These are phyloP conservation scores for Eilema sororculum DNA, from an alignment of 2,888 invertebrate genomes.

Conservation along the genomic window DNA sequence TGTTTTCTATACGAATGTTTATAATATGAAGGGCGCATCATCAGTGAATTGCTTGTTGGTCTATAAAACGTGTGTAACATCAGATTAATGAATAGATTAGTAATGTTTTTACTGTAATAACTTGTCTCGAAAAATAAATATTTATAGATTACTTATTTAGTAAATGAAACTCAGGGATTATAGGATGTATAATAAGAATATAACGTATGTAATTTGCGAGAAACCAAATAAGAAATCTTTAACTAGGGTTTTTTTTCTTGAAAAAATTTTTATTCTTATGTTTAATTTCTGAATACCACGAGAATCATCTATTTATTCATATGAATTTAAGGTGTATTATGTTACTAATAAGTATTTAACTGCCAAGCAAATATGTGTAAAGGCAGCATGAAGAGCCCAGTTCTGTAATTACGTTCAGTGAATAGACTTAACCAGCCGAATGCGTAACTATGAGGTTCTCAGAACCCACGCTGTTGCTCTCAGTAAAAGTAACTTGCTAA, in stretches of 20 bases:
- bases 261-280: no score
- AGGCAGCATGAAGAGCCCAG: constrained; percentile 51
- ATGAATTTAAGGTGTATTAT: no score
- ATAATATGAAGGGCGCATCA: constrained; percentile 12
- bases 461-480: constrained; percentile 52
- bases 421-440: constrained; percentile 58
- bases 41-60: background rate
- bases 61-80: background rate
- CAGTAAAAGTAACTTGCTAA: constrained; percentile 50
- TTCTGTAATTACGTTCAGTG: constrained; percentile 60
- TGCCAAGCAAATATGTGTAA: background rate
- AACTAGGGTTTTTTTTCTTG: background rate
- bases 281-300: no score
- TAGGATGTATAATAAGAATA: background rate
- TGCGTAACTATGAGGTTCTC: constrained; percentile 51
- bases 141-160: background rate
- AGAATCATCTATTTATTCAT: no score
- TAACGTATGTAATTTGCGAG: background rate
- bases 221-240: background rate
- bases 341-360: background rate
- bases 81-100: background rate
- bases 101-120: background rate
- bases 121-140: background rate
- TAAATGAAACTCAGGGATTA: constrained; percentile 4
- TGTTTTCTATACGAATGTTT: constrained; percentile 11